A percentile compares a stretch with the other conserved stretches of the same genome.
phyloP scores from a whole-genome alignment of 2,113 vertebrate species.

The Triplophysa tibetana region DNA sequence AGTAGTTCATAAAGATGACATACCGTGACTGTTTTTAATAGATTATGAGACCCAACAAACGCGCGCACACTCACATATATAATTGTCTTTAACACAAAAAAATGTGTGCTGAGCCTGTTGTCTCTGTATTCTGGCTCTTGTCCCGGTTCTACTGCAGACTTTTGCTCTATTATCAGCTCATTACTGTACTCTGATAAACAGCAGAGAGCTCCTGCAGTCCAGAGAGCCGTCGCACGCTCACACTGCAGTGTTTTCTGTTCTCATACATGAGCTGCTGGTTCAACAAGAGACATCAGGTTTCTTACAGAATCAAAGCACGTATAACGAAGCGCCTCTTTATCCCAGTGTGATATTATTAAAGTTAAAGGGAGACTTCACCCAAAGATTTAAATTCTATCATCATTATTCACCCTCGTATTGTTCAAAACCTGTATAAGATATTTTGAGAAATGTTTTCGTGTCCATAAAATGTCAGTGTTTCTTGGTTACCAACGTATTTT shows the following conservation, averaged over 20 bases:
- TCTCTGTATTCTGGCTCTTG: background rate
- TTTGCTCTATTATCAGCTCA: conserved; percentile 17
- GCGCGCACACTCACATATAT: background rate
- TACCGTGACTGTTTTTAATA: background rate
- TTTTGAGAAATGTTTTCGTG: too few relatives aligned
- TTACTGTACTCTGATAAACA: background rate
- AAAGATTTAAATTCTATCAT: too few relatives aligned
- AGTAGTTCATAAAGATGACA: background rate
- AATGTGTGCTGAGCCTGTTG: background rate
- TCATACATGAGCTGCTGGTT: background rate
- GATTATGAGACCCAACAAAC: background rate
- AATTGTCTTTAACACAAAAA: too few relatives aligned
- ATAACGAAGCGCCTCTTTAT: too few relatives aligned
- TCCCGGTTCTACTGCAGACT: background rate
- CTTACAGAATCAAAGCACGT: too few relatives aligned
- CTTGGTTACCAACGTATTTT: too few relatives aligned
- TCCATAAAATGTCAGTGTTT: too few relatives aligned
- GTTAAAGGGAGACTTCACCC: too few relatives aligned
- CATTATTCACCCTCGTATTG: too few relatives aligned
- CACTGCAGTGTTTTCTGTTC: conserved; percentile 10
- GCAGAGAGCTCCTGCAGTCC: conserved; percentile 12
- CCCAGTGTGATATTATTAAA: too few relatives aligned
- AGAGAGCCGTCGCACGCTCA: background rate
- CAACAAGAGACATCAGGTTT: background rate
- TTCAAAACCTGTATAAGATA: too few relatives aligned